phyloP scores from a whole-genome alignment of 2,113 vertebrate genomes.

The Cranoglanis bouderius region DNA sequence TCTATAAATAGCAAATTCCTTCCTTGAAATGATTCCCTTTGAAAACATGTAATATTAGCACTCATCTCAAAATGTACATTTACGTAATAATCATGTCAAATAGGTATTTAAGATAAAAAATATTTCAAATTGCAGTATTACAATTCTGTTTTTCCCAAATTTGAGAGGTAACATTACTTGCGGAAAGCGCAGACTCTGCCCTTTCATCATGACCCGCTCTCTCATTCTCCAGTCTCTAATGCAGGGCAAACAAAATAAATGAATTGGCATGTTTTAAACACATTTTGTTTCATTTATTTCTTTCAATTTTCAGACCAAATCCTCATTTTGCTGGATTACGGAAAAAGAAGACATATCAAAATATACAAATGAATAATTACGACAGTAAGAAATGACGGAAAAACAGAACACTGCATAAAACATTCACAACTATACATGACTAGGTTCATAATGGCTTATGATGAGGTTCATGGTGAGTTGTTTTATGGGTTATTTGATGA shows the following conservation, averaged over 20 bases:
- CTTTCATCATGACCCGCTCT: constrained; percentile 64
- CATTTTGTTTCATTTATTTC: not conserved
- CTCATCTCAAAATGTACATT: not conserved
- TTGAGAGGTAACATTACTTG: constrained; percentile 61
- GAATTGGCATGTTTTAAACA: not conserved
- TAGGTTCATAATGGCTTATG: not conserved
- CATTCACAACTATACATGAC: not conserved
- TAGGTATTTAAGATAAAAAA: not conserved
- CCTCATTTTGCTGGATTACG: not conserved
- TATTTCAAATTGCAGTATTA: not conserved
- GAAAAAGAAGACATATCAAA: not conserved
- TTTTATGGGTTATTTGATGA: not conserved
- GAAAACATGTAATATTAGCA: no score
- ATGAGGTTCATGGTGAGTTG: not conserved
- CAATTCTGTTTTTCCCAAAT: not conserved
- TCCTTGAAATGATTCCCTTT: not conserved
- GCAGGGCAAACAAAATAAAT: not conserved
- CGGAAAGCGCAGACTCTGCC: constrained; percentile 60
- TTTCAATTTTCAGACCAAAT: not conserved
- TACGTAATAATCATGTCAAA: not conserved
- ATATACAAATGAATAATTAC: not conserved
- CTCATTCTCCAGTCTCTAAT: constrained; percentile 79
- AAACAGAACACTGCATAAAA: not conserved
- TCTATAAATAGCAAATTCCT: not conserved
- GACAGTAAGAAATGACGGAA: not conserved